Evolutionary conservation across 2,113 vertebrate species (phyloP), one percentile per base, ranked within the genome.

Genomic region (Rhinopomastus cyanomelas): DNA sequence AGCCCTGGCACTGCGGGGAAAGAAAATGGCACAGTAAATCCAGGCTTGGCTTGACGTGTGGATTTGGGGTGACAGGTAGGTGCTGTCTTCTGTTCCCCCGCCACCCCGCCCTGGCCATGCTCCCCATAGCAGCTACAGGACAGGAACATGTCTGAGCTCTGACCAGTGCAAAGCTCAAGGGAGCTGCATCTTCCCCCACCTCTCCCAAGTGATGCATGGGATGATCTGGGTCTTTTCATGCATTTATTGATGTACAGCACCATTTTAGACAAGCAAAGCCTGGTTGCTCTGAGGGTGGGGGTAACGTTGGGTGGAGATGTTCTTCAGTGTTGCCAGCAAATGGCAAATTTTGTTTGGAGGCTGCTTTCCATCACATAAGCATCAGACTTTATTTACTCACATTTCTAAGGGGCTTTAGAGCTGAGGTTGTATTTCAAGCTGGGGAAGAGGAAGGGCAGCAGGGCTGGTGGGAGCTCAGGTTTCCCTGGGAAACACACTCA

Each of bases 231-330:
- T 46, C 12, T 30, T 26, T 25, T 10, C 21, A 19, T 6, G 16
- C n/a, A 55, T 85, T 76, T 57, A 59, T 42, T n/a, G 52, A 89
- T 52, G n/a, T 68, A 21, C 36, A 86, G 19, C 60, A 90, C 48
- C 16, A 19, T 26, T 37, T 55, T 9, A 62, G 36, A 6, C 8
- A 52, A 62, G 8, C 4, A 5, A 89, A 82, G 27, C 36, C 52
- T 42, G 30, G 9, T 25, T 71, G 34, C 56, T 86, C 48, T 36
- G 52, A 61, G 42, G 13, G 12, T 49, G 75, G 37, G 64, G 61
- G 27, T 29, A 42, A 39, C 0, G 0, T 27, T 15, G 13, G 14
- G 14, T 12, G 73, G 16, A 88, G 61, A 21, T 25, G 36, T 25
- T 8, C 1, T 49, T 68, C 6, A 32, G 51, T 11, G 2, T n/a